Base-by-base conservation (phyloP, 2,797 vertebrate species). In the Peromyscus melanophrys region DNA sequence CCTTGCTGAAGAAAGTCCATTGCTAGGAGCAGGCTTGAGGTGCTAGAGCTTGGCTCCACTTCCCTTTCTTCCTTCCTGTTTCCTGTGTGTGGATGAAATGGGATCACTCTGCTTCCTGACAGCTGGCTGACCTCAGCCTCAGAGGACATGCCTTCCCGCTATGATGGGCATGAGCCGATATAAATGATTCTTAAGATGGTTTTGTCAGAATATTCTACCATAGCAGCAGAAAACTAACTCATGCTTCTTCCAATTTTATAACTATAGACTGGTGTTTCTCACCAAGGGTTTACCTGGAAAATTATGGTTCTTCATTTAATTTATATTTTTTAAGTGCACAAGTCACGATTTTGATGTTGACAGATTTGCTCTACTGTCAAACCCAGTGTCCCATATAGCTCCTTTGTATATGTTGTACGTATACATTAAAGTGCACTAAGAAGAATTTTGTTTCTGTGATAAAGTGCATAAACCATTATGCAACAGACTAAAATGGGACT, bases 401-500 rank as follows among this genome's bases (percentile, higher is more conserved):
- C 23, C 25, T 93, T 13, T 67, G 40, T 77, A 75, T 25, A 73
- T 25, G 37, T 23, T 95, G 67, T 14, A 13, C 23, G 87, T 81
- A 90, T 90, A 84, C 63, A 61, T 94, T 43, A 93, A 95, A 83
- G 40, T 63, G 37, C 12, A 31, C 57, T 93, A 94, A 73, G 21
- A 94, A 73, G 21, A 34, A 67, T 95, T 75, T 43, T 94, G 34
- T 91, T 95, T 92, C 65, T 93, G 71, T 91, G 57, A 93, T 83
- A 89, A 94, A 89, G 61, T 85, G 85, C 25, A 80, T 90, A 90
- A 69, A 40, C 27, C 43, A 82, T 95, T 93, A 61, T 21, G 6
- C 57, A 94, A n/a, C 85, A 87, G 83, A 75, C 83, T 92, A 94
- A 95, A 96, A 91, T 63, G 27, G 77, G 78, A 95, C 40, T 69